Evolutionary conservation across 2,797 vertebrate genomes (phyloP), one percentile per base, ranked within the genome.

Genomic region (Choloepus didactylus): DNA sequence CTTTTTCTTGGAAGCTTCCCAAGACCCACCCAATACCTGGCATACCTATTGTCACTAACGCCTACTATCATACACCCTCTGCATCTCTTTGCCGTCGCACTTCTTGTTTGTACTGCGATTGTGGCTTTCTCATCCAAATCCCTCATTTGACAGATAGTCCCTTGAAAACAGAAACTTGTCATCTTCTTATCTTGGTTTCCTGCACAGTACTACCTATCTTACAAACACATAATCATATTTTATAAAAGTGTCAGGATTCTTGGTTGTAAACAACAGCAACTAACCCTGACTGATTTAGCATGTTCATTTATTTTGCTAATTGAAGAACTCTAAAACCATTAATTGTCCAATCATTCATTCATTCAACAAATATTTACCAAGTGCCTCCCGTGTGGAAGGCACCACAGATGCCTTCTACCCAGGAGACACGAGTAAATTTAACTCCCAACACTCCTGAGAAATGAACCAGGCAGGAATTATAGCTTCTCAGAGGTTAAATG

Each of bases 241-340:
- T 54, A 49, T 7, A 35, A 62, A 81, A 81, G 6, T 4, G 3
- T n/a, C 59, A 19, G 56, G 9, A 60, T 69, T 94, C 44, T 31
- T n/a, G 11, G 31, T 84, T 19, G 3, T 77, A 62, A 94, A 64
- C 31, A 86, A 41, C 1, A 49, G 72, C 85, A 90, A 31, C 51
- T 35, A 89, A 29, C 1, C 8, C 31, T 49, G 59, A 38, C 5
- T 38, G 19, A 18, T 83, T 49, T 59, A 67, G 41, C 25, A 49
- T 35, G 9, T 51, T 93, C n/a, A 62, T 79, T 89, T 89, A 81
- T 87, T 93, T 95, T 76, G 51, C n/a, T 80, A 54, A 81, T 21
- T 92, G 59, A 91, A 35, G 27, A 77, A 75, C 15, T 73, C 1
- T 76, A 67, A 89, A 93, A 27, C 12, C 75, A 89, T 66, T 46